Conservation (phyloP, 1,140 invertebrate species). For the Maconellicoccus hirsutus region DNA sequence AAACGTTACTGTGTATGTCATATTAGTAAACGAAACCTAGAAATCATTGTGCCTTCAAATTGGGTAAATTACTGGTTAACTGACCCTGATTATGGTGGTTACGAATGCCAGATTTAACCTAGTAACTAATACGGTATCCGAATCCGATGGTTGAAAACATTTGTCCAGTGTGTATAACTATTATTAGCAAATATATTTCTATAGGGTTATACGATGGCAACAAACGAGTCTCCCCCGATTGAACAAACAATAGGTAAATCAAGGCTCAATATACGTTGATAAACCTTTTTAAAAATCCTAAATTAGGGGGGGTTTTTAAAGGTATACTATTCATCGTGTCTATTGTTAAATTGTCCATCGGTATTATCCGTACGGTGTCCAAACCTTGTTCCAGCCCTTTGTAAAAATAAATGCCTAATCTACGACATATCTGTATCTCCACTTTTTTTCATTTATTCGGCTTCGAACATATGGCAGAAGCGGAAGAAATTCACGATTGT, state of each 20-base stretch:
- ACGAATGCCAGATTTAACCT: too few species aligned
- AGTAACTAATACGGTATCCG: too few species aligned
- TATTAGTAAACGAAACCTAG: too few species aligned
- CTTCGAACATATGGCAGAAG: not conserved
- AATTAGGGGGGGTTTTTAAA: not conserved
- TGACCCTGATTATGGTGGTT: too few species aligned
- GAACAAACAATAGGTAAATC: conserved; percentile 4
- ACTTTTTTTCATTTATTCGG: too few species aligned
- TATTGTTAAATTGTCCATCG: not conserved
- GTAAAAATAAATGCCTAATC: too few species aligned
- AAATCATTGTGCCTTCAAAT: too few species aligned
- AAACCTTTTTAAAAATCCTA: not conserved
- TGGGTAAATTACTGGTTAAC: too few species aligned
- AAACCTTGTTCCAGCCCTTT: too few species aligned
- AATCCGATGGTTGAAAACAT: too few species aligned
- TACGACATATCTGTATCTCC: too few species aligned
- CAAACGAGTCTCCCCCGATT: not conserved
- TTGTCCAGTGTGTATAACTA: not conserved
- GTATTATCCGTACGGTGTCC: not conserved
- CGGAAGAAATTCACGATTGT: not conserved
- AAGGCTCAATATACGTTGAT: not conserved
- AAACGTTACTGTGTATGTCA: too few species aligned
- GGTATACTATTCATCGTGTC: not conserved
- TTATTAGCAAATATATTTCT: not conserved
- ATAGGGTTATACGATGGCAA: not conserved